Base-by-base conservation (phyloP, 2,113 vertebrate species). In the Scolopax mira region DNA sequence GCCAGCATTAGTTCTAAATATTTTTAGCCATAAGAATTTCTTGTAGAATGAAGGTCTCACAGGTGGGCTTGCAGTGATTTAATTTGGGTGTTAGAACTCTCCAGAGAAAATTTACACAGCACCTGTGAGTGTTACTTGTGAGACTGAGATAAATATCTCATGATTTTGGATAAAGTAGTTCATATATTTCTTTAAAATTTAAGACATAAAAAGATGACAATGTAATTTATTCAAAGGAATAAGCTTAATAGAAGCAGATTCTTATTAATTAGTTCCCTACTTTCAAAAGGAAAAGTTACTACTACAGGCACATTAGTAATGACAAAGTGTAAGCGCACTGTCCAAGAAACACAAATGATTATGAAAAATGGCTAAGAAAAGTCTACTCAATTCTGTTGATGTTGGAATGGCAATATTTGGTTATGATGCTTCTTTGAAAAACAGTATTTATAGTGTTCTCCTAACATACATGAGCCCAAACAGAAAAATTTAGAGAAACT, bases 331-430 rank as follows among this genome's bases (percentile, higher is more conserved):
- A 81, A 93, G 65, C 42, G 14, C 27, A 46, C 74, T 70, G 74
- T 96, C 96, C 96, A 96, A 96, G 80, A 95, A 95, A 94, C 69
- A 96, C 95, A 97, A 91, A 95, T 91, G n/a, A 91, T 97, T 95
- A 86, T 95, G 91, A 97, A 94, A 96, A 96, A 96, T 95, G 70
- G 71, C 82, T 87, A 88, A 88, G 88, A 94, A 88, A 96, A 91
- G 70, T 93, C 90, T 93, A 51, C 90, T 94, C 65, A 86, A 85
- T 51, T 91, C 79, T 97, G 90, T 95, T 97, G 93, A 86, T 95
- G 44, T 94, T 97, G 96, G 94, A 97, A 93, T 42, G 6, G 80
- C 61, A 91, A 25, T 93, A 87, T 93, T 91, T 93, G 70, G 62
- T 91, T 89, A 88, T 93, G 88, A 94, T 95, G 85, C 83, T 92